A percentile compares a stretch with the other conserved stretches of the same genome.
Conservation (phyloP, 2,797 vertebrate species). For the Enteromius argenteus region DNA sequence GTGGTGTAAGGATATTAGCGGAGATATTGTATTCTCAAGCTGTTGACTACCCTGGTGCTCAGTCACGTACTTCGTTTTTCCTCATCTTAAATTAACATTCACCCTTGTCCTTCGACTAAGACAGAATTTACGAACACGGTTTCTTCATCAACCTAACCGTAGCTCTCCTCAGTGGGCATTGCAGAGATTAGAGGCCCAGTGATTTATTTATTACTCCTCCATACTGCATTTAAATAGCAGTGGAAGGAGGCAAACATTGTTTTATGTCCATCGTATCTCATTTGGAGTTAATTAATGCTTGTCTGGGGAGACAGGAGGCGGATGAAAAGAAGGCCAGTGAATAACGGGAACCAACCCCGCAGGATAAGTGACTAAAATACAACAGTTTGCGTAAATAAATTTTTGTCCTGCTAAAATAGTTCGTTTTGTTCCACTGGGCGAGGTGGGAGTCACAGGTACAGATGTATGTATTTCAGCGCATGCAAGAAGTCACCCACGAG, state of each 20-base stretch:
- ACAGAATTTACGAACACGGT: conserved; percentile 5
- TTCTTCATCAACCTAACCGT: conserved; percentile 4
- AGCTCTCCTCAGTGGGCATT: not conserved
- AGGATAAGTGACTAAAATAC: conserved; percentile 25
- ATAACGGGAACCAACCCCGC: conserved; percentile 1
- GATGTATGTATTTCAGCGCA: not conserved
- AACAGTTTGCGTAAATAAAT: not conserved
- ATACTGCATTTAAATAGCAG: conserved; percentile 20
- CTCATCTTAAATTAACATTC: conserved; percentile 22
- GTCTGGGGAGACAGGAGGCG: conserved; percentile 6
- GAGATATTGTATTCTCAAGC: not conserved
- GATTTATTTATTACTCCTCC: conserved; percentile 43
- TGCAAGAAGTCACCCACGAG: conserved; percentile 27
- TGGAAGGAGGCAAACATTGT: conserved; percentile 38
- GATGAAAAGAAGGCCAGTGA: conserved; percentile 11
- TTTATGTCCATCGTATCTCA: conserved; percentile 44
- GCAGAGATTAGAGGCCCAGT: conserved; percentile 12
- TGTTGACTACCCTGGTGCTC: not conserved
- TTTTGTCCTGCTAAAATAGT: conserved; percentile 17
- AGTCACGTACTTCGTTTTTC: not conserved
- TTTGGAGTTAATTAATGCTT: conserved; percentile 42
- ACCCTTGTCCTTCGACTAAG: conserved; percentile 14
- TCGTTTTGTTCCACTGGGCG: not conserved
- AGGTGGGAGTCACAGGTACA: conserved; percentile 32
- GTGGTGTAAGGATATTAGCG: not conserved